These are phyloP conservation scores for Prionailurus bengalensis DNA, from an alignment of 2,113 vertebrate genomes.

Conservation along the genomic window DNA sequence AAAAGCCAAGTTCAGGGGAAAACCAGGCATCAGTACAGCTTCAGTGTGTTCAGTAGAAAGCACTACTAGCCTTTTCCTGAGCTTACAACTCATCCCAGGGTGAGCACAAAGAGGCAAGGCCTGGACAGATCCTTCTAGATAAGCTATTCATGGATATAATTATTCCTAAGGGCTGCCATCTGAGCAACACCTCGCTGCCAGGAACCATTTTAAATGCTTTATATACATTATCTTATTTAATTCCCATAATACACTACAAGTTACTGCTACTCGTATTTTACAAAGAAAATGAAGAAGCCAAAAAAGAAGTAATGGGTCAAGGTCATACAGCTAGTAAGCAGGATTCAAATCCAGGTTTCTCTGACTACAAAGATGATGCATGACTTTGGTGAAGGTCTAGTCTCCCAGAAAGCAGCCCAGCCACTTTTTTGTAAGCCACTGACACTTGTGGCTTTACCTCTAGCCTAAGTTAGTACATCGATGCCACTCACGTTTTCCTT, in stretches of 20 bases:
- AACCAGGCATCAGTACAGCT: not conserved
- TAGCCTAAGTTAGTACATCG: not conserved
- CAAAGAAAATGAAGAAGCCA: not conserved
- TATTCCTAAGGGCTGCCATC: not conserved
- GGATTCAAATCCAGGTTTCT: not conserved
- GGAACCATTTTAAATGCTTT: not conserved
- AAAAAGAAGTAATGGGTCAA: not conserved
- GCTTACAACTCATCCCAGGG: not conserved
- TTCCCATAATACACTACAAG: not conserved
- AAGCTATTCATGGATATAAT: not conserved
- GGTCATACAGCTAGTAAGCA: not conserved
- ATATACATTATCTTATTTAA: not conserved
- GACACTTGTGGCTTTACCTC: not conserved
- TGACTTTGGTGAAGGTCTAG: not conserved
- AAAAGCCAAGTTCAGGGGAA: not conserved
- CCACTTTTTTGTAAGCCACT: not conserved
- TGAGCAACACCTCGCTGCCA: not conserved
- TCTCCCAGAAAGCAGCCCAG: not conserved
- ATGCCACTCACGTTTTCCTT: constrained; percentile 93
- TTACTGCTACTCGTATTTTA: not conserved
- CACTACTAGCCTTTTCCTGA: not conserved
- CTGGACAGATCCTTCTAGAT: not conserved
- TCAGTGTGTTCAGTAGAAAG: not conserved
- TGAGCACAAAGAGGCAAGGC: not conserved
- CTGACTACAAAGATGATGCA: not conserved